Conservation (phyloP, 2,113 vertebrate genomes). For the Corythaixoides concolor region DNA sequence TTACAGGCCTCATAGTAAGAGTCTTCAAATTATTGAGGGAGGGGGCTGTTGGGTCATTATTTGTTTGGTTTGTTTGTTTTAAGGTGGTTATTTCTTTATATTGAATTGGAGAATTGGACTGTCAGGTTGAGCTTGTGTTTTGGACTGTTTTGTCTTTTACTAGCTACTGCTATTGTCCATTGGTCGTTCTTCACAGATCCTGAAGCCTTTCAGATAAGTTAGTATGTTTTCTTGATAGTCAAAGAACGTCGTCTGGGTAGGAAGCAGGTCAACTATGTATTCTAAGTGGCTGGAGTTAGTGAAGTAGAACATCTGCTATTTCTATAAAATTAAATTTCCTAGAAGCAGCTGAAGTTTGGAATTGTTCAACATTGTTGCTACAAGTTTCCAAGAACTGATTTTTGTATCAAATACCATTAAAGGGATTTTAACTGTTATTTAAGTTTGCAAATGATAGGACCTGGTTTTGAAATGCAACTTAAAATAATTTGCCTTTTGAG, state of each 20-base stretch:
- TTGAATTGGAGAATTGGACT: neutral
- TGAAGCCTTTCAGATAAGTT: neutral
- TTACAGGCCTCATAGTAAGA: neutral
- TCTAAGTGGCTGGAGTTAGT: neutral
- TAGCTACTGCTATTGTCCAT: neutral
- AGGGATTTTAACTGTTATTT: neutral
- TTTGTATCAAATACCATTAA: neutral
- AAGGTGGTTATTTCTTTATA: neutral
- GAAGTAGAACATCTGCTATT: constrained; percentile 2
- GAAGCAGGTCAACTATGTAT: neutral
- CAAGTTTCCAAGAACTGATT: neutral
- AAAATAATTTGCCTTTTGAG: neutral
- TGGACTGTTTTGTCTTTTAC: neutral
- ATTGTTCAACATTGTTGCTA: neutral
- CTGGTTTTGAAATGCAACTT: neutral
- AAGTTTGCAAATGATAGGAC: neutral
- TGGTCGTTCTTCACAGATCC: neutral
- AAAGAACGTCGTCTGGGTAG: neutral
- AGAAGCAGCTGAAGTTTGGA: neutral
- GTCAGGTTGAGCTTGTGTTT: neutral
- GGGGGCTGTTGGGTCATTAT: no score
- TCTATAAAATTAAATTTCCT: constrained; percentile 9
- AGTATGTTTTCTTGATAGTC: neutral
- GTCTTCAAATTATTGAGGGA: neutral
- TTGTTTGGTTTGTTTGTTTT: neutral